Base-by-base conservation (phyloP, 2,113 vertebrate species). In the Prunella fulvescens region DNA sequence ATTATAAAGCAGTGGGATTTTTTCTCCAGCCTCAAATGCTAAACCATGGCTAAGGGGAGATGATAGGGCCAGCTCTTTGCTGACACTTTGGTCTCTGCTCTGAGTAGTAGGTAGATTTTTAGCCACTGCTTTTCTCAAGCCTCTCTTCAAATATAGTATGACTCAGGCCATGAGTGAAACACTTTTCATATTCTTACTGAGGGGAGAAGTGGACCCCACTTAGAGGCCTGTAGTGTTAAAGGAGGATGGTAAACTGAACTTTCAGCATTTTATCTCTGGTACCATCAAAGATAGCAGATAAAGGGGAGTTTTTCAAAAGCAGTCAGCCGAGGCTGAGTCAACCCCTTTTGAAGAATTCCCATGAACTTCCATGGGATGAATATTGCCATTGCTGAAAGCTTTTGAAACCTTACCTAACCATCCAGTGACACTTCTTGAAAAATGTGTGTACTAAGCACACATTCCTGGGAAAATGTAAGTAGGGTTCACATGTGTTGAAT, bases 331-430 rank as follows among this genome's bases (percentile, higher is more conserved):
- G 51, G 64, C 86, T 77, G 92, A 74, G 65, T 81, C 73, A 79
- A 91, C 15, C 13, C 4, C 31, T 90, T 86, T 18, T 78, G 82
- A 96, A 81, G 80, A 86, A 88, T 92, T 96, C 86, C 86, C 51
- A 39, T 88, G 88, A 91, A 95, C 67, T 86, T 95, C 80, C 88
- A 70, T 39, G 72, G 64, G 72, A 77, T 86, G 82, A 77, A 53
- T 61, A 51, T 23, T 88, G 80, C 86, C 24, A 16, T 1, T 60
- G 84, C 69, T 95, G 95, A 97, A 95, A 96, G 86, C 73, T 92
- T 90, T 76, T 94, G 95, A 96, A 97, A 95, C 92, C 69, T 47
- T 92, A 93, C 86, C 92, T 95, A 39, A 61, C 40, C 44, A 81
- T 64, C 65, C 91, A 86, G 48, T 92, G 94, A 89, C 91, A 86